Base-by-base conservation (phyloP, 2,797 vertebrate species). In the Hydrocynus forskahlii region DNA sequence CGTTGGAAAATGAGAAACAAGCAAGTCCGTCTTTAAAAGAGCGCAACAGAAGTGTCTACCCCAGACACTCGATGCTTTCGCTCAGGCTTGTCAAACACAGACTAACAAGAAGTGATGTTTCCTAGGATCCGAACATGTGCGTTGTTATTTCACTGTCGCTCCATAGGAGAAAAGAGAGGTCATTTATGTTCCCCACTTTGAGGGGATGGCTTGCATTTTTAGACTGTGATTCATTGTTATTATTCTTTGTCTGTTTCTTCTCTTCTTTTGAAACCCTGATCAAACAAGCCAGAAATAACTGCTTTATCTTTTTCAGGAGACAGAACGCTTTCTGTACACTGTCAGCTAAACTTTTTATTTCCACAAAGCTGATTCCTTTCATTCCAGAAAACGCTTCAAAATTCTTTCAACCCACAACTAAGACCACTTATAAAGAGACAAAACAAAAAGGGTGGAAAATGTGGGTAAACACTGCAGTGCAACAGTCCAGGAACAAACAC, bases 51-150 rank as follows among this genome's bases (percentile, higher is more conserved):
- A 21, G 45, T 45, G 57, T 59, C 62, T 29, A 74, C 70, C 71
- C n/a, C 72, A 43, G 43, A 14, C 57, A n/a, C 29, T 70, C 10
- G 7, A 48, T 55, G 74, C 69, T 38, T 63, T 59, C 14, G 57
- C 25, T 35, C 38, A 5, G 66, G 23, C 80, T 66, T 72, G 68
- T 82, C 80, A 82, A 81, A 77, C 9, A 21, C 59, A 16, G 48
- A 64, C 67, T 82, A 82, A 82, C 80, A 64, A 82, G 80, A 82
- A 82, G 80, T 57, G 64, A 82, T 82, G 80, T 57, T 76, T 77
- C 68, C 68, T 60, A 8, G 23, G 40, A 69, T 72, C 35, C 40
- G 59, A 77, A 71, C 80, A 57, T 72, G 59, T 71, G 68, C 68
- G 57, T 77, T 67, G 70, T 81, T 72, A 81, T 66, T 77, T 72